Conservation (phyloP, 2,113 vertebrate genomes). For the Cairina moschata region DNA sequence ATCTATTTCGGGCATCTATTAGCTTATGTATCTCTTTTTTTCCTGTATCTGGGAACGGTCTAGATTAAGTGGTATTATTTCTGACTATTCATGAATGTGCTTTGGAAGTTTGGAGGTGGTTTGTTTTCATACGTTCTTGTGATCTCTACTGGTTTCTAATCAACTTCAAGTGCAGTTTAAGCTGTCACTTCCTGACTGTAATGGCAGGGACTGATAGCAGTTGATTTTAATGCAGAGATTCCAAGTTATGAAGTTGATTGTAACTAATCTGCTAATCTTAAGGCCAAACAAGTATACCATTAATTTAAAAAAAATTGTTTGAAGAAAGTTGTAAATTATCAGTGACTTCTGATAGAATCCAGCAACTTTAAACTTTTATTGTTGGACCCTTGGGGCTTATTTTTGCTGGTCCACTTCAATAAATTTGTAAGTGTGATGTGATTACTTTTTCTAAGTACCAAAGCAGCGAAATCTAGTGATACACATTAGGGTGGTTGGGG, state of each 20-base stretch:
- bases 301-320: not conserved
- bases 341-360: not conserved
- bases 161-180: not conserved
- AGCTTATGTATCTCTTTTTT: not conserved
- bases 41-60: not conserved
- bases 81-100: not conserved
- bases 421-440: not conserved
- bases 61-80: not conserved
- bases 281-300: not conserved
- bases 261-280: not conserved
- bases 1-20: not conserved
- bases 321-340: not conserved
- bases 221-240: not conserved
- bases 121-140: not conserved
- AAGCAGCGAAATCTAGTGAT: not conserved
- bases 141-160: not conserved
- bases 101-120: not conserved
- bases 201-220: not conserved
- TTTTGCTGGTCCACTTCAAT: not conserved
- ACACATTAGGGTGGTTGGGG: not conserved
- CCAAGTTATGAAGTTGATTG: not conserved
- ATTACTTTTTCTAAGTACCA: not conserved
- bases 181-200: not conserved
- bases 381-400: not conserved
- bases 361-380: not conserved